Evolutionary conservation across 2,113 vertebrate species (phyloP), one percentile per base, ranked within the genome.

Genomic region (Australoheros scitulus): DNA sequence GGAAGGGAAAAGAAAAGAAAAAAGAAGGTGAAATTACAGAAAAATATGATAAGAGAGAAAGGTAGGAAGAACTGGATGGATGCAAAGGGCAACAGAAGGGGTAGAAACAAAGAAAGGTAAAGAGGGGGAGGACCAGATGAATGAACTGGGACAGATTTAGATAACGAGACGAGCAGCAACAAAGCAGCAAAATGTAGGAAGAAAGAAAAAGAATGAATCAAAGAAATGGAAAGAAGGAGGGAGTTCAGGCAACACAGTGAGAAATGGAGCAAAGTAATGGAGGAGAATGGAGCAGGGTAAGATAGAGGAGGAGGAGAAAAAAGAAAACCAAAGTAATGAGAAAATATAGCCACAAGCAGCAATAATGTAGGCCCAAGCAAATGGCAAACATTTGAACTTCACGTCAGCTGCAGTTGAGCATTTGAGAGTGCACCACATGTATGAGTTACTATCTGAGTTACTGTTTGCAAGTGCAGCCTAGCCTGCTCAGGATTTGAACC

Each of bases 1-100:
- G 14, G 47, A 17, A 20, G 58, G 24, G 8, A 15, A 1, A 68
- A 5, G 22, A 11, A 68, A 0, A 47, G 0, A n/a, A 68, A 18
- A 13, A 36, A 5, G 26, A 18, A 50, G 47, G 5, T 17, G 15
- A 50, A 50, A 50, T 50, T 17, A 11, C 34, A 18, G 24, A 60
- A 4, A 58, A 60, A 4, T 29, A 18, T 17, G 26, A 20, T 34
- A 17, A 11, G 32, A 34, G 34, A 0, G 36, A 15, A 65, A 20
- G n/a, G 15, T 7, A 17, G 4, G 43, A 7, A 6, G 63, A 43
- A 24, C 38, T 10, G 22, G 14, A 6, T 14, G 38, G 38, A 26
- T 14, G 61, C 61, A 63, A n/a, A 5, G 36, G 36, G 11, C 36
- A 7, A 65, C 36, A 65, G 7, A 43, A 22, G 36, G 3, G 7